Evolutionary conservation across 2,888 invertebrate species (phyloP), one percentile per base, ranked within the genome.

Genomic region (Watsonalla cultraria): DNA sequence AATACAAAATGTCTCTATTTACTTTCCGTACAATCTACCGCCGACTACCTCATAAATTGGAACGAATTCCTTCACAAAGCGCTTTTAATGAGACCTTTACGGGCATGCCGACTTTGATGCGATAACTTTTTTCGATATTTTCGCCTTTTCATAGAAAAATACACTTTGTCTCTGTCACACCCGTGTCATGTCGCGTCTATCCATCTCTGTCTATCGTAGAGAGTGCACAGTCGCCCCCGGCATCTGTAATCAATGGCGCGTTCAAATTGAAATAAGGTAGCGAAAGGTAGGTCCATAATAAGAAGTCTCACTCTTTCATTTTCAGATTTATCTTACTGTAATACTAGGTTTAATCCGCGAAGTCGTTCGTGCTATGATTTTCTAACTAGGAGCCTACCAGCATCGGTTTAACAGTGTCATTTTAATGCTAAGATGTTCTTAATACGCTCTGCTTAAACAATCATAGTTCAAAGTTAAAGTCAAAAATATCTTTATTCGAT

Each of bases 231-330:
- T 70, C 77, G 79, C 81, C 79, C 76, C 75, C 79, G 83, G 86
- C 84, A 85, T 88, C 88, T 89, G 88, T 86, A 90, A 85, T 87
- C 89, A 90, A 90, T 90, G 89, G 85, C 85, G 85, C 89, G 90
- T 83, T 84, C 78, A 87, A 90, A 89, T 90, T 90, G 88, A 86
- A 89, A 88, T 88, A 86, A 87, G 88, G 89, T 87, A 84, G 81
- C 85, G 76, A 72, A 74, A 84, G 83, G 80, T 82, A 80, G 75
- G 74, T 73, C 82, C 80, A 78, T 84, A 86, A 84, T 82, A 84
- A 80, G 80, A 72, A 72, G 65, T 69, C 66, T 63, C 63, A 63
- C 69, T 64, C 71, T 74, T 71, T 71, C 69, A 68, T 66, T 64
- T 65, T 54, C 58, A 62, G 64, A 67, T 74, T 74, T 71, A 70